Evolutionary conservation across 2,888 invertebrate genomes (phyloP), one percentile per base, ranked within the genome.

Genomic region (Drosophila ochracea): DNA sequence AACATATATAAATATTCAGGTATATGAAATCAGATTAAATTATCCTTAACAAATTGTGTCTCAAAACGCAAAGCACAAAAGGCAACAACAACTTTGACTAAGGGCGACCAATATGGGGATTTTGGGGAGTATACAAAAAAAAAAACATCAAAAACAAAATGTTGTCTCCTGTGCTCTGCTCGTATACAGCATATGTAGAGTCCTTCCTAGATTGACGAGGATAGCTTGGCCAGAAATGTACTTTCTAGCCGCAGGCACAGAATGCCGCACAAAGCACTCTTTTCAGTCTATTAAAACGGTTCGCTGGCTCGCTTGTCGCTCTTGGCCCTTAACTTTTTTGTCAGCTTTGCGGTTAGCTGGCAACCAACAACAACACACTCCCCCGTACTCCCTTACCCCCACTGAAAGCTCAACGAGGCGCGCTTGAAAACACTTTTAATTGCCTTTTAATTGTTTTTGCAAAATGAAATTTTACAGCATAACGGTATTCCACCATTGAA

Each of bases 1-100:
- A 59, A 30, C 76, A 76, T 67, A 83, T 77, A 85, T 90, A 82
- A 84, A 91, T 86, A 91, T 91, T 84, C 87, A 87, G 87, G 86
- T 87, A 88, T 86, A 89, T 74, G 82, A 78, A 91, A 91, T 91
- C 82, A 85, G 80, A 90, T 90, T 91, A 91, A 90, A 90, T 90
- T 91, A 90, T 89, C 80, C 83, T 77, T 80, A 90, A 74, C 78
- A 88, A 90, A 90, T 90, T 91, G 91, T 90, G 86, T 85, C 63
- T 67, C 84, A 88, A 83, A 78, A 68, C 54, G 62, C 67, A 71
- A 61, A 60, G 67, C 68, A 52, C 52, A 52, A 79, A 84, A 77
- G 63, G 63, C 68, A 66, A 55, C 62, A 57, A 47, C 47, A 72
- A 83, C 68, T 82, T 71, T 69, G 49, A 31, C 59, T 57, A 28